Conservation (phyloP, 2,797 vertebrate genomes). For the Steatocranus sp. region DNA sequence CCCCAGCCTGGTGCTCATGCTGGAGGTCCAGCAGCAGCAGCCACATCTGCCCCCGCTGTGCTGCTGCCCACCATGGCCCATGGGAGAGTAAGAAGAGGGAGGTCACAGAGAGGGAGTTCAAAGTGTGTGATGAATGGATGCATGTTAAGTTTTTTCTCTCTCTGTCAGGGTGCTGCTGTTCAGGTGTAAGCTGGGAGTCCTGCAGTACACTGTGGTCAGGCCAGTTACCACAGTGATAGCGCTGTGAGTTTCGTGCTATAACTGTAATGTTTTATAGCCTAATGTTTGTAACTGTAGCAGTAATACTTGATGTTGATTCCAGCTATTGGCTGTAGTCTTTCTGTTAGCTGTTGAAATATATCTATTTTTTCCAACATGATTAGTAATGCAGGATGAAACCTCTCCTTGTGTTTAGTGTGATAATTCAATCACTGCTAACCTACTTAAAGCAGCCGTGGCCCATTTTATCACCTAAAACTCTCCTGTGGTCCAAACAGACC, state of each 20-base stretch:
- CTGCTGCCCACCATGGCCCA: slow-evolving; percentile 92
- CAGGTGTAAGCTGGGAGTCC: slow-evolving; percentile 92
- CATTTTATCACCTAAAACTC: not conserved
- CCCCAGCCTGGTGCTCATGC: slow-evolving; percentile 89
- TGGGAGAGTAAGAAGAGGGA: slow-evolving; percentile 88
- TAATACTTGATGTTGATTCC: not conserved
- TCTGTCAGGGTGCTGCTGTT: slow-evolving; percentile 86
- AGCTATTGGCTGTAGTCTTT: not conserved
- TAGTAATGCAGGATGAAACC: not conserved
- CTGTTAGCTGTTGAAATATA: not conserved
- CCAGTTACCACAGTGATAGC: slow-evolving; percentile 92
- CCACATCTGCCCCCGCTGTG: slow-evolving; percentile 91
- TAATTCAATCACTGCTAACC: not conserved
- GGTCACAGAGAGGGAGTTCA: not conserved
- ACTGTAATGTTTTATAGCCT: not conserved
- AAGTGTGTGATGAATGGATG: not conserved
- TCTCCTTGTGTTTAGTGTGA: not conserved
- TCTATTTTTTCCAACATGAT: not conserved
- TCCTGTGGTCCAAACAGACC: not conserved
- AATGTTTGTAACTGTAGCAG: not conserved
- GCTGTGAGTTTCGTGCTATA: slow-evolving; percentile 77
- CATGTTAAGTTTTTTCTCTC: not conserved
- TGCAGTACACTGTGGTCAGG: slow-evolving; percentile 94
- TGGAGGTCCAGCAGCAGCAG: slow-evolving; percentile 95
- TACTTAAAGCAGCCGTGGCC: not conserved